Conservation (phyloP, 2,797 vertebrate genomes). For the Oreochromis mossambicus region DNA sequence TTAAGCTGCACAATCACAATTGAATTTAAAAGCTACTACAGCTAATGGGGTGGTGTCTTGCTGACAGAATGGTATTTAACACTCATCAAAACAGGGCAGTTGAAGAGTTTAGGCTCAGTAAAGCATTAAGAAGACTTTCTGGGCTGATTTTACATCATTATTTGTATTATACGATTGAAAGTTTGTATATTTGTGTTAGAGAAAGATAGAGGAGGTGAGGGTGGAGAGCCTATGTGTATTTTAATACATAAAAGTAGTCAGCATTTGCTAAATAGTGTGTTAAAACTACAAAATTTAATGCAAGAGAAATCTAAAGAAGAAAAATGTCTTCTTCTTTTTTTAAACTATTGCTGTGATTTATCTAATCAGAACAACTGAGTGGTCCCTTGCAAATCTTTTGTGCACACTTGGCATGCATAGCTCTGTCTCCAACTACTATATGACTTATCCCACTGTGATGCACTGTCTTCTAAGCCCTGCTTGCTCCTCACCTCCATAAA, state of each 20-base stretch:
- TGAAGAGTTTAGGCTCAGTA: not conserved
- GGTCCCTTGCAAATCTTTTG: not conserved
- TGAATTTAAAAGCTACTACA: conserved; percentile 27
- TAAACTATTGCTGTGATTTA: not conserved
- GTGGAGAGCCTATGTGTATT: not conserved
- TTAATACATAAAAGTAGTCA: not conserved
- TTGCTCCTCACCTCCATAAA: conserved; percentile 54
- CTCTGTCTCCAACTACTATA: conserved; percentile 13
- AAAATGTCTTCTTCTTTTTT: not conserved
- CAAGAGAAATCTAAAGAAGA: not conserved
- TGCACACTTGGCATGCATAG: not conserved
- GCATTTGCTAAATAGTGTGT: not conserved
- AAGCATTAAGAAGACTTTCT: not conserved
- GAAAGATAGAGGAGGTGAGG: not conserved
- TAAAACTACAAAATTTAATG: not conserved
- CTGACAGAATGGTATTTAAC: conserved; percentile 53
- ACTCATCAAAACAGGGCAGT: not conserved
- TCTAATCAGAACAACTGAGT: not conserved
- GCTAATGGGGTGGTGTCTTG: conserved; percentile 44
- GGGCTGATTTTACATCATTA: not conserved
- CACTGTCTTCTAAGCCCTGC: conserved; percentile 27
- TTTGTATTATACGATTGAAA: not conserved
- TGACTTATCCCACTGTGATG: conserved; percentile 41
- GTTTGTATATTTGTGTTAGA: not conserved
- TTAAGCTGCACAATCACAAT: conserved; percentile 42